Evolutionary conservation across 2,113 vertebrate genomes (phyloP).

Genomic region (Struthidea cinerea): DNA sequence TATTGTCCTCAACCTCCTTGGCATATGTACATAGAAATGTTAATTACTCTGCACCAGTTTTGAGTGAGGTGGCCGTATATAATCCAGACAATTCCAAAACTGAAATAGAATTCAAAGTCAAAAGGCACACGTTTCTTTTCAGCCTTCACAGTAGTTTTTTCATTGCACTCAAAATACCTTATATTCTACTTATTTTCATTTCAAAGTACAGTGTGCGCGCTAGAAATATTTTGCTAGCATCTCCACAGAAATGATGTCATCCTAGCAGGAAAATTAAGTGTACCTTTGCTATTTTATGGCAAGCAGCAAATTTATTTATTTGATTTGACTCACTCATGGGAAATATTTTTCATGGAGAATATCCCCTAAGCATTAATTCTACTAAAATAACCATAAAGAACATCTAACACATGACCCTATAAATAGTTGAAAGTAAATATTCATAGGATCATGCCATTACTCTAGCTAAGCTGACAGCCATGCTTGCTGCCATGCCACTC

Average conservation of each 20-base stretch:
- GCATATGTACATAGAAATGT: not conserved
- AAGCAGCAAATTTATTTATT: slow-evolving; percentile 17
- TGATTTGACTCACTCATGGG: slow-evolving; percentile 6
- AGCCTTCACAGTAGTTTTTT: not conserved
- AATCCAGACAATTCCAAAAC: not conserved
- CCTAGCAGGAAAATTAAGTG: not conserved
- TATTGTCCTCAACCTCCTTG: not conserved
- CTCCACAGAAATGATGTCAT: not conserved
- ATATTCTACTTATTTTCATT: not conserved
- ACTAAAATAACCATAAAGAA: not conserved
- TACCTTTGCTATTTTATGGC: not conserved
- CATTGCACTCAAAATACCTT: not conserved
- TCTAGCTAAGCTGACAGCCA: not conserved
- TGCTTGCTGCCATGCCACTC: not conserved
- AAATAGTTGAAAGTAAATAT: slow-evolving; percentile 12
- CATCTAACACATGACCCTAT: not conserved
- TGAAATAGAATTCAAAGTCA: not conserved
- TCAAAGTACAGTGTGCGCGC: not conserved
- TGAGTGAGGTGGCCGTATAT: not conserved
- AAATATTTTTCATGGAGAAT: slow-evolving; percentile 4
- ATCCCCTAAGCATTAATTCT: not conserved
- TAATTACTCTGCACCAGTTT: not conserved
- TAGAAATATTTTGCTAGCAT: not conserved
- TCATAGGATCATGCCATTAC: not conserved
- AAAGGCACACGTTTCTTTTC: not conserved